Conservation (phyloP, 1,140 invertebrate genomes). For the Nasonia vitripennis region DNA sequence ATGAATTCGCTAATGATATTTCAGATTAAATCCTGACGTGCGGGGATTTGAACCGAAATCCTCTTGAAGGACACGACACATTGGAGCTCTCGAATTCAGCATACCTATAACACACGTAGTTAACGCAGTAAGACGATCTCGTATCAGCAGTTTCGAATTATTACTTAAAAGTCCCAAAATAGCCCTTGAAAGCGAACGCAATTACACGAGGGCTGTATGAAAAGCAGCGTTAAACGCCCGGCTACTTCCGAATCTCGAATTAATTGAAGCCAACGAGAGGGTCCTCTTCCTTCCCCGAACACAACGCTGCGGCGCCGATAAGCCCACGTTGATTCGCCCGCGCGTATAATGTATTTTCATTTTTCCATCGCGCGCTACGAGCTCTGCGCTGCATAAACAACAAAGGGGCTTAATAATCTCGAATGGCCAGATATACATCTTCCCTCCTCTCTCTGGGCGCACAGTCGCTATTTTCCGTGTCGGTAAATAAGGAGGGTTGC, state of each 20-base stretch:
- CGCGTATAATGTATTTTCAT: conserved; percentile 41
- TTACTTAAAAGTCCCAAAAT: background rate
- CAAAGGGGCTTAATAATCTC: conserved; percentile 47
- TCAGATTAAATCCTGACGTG: conserved; percentile 31
- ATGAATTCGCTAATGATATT: conserved; percentile 46
- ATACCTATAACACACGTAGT: background rate
- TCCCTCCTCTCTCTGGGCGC: background rate
- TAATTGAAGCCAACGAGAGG: conserved; percentile 18
- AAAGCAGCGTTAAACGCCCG: conserved; percentile 16
- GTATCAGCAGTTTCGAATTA: background rate
- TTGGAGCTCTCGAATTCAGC: too few relatives aligned
- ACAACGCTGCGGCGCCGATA: background rate
- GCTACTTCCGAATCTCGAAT: conserved; percentile 15
- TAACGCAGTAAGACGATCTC: background rate
- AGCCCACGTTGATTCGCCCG: conserved; percentile 27
- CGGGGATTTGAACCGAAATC: background rate
- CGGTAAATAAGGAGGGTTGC: conserved; percentile 40
- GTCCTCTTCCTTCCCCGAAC: background rate
- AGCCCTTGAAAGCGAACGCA: background rate
- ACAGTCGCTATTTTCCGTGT: background rate
- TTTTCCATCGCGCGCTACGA: conserved; percentile 37
- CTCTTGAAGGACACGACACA: conserved; percentile 25
- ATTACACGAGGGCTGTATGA: background rate
- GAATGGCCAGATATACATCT: conserved; percentile 5
- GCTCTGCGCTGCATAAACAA: background rate